These are phyloP conservation scores for Hozukius guyotensis DNA, from an alignment of 2,797 vertebrate species.

Conservation along the genomic window DNA sequence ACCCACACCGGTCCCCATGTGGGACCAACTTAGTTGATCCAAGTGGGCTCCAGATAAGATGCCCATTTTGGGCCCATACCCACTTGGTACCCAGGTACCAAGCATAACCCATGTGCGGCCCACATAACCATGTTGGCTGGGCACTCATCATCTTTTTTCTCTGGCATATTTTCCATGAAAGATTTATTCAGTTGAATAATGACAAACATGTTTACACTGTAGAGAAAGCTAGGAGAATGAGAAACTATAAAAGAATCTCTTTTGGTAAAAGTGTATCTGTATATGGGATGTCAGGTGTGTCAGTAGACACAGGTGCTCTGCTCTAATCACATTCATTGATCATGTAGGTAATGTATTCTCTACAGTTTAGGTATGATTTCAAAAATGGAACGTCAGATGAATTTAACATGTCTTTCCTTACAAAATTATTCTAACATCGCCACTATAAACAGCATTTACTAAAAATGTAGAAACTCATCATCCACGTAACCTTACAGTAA, in stretches of 20 bases:
- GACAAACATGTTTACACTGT: neutral
- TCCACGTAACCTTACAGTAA: neutral
- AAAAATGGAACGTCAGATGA: neutral
- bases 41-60: too few species aligned
- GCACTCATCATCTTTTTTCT: neutral
- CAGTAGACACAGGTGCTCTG: neutral
- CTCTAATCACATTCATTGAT: neutral
- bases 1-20: too few species aligned
- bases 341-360: neutral
- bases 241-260: neutral
- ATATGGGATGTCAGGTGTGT: neutral
- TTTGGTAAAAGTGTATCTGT: neutral
- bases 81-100: too few species aligned
- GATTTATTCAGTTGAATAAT: neutral
- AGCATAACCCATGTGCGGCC: too few species aligned
- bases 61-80: too few species aligned
- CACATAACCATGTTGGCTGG: too few species aligned
- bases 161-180: neutral
- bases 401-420: neutral
- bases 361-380: neutral
- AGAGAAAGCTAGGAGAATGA: neutral
- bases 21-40: too few species aligned
- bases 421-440: neutral
- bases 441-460: accelerated
- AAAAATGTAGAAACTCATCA: neutral